Conservation (phyloP, 2,888 invertebrate genomes). For the Periphyllus acericola region DNA sequence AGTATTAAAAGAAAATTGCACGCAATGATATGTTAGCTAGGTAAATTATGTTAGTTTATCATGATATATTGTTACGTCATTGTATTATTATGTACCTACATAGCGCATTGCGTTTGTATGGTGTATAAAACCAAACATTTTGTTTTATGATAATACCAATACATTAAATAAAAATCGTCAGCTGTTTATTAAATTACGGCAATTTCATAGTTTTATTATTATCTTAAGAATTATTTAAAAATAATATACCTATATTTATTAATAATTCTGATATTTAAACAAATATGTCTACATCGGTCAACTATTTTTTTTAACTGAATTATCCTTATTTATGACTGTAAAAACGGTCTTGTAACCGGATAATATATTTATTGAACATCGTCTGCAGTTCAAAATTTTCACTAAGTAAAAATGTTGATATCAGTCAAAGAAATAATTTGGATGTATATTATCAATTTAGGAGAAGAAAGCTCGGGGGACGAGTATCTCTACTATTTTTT, state of each 20-base stretch:
- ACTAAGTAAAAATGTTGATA: no score
- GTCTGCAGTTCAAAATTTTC: no score
- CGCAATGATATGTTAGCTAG: background rate
- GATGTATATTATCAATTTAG: no score
- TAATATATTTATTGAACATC: background rate
- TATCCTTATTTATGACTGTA: background rate
- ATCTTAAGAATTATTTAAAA: background rate
- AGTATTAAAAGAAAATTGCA: background rate
- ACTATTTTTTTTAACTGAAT: no score
- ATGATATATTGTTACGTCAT: background rate
- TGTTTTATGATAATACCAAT: background rate
- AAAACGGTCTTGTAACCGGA: background rate
- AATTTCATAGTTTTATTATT: background rate
- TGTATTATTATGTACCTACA: no score
- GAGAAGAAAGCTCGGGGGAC: no score
- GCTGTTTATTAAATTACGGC: background rate
- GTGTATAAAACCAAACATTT: background rate
- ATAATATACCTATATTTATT: no score
- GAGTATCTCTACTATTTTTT: no score
- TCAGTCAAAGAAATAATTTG: no score
- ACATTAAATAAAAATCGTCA: background rate
- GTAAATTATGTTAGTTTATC: background rate
- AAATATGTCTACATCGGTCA: no score
- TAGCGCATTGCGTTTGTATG: conserved; percentile 1
- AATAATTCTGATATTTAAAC: no score